Evolutionary conservation across 2,797 vertebrate species (phyloP), one percentile per base, ranked within the genome.

Genomic region (Pitangus sulphuratus): DNA sequence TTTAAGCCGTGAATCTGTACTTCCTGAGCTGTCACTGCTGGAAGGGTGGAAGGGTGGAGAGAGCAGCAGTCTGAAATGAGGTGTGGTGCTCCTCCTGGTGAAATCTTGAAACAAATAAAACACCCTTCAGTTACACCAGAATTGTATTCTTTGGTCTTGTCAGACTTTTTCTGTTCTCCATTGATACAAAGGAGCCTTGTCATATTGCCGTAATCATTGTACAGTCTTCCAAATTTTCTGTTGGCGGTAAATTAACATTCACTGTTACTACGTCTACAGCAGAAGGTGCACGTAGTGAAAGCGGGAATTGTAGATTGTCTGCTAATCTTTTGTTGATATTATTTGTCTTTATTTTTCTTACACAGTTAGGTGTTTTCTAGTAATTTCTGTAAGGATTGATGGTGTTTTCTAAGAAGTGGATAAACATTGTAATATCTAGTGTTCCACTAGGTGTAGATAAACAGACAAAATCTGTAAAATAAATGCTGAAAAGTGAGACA

Each of bases 1-100:
- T 84, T 79, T n/a, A 69, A 92, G 66, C 70, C 76, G 22, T 45
- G 78, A 84, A 31, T 80, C 28, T 87, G 44, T 83, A 65, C 53
- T 48, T 74, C 84, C 75, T 80, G 64, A 45, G 8, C 44, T 64
- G 35, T 33, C 45, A 47, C 7, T 47, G 45, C 45, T 47, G 44
- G 44, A 22, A 45, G 44, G 44, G 20, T 26, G 42, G 30, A 78
- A 57, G 24, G 77, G 40, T 20, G 19, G 74, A 68, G 56, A 60
- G 53, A 84, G 10, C 13, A 64, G 66, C 68, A 79, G 3, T 22
- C 45, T 57, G 48, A 86, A 78, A 35, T 8, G 65, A 91, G 69
- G n/a, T 2, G 3, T 30, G 22, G 44, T 31, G 53, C 40, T 33
- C 7, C 7, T 44, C 40, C 48, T 35, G 35, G 47, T 24, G n/a